These are phyloP conservation scores for Malaclemys terrapin DNA, from an alignment of 2,113 vertebrate species.

Conservation along the genomic window DNA sequence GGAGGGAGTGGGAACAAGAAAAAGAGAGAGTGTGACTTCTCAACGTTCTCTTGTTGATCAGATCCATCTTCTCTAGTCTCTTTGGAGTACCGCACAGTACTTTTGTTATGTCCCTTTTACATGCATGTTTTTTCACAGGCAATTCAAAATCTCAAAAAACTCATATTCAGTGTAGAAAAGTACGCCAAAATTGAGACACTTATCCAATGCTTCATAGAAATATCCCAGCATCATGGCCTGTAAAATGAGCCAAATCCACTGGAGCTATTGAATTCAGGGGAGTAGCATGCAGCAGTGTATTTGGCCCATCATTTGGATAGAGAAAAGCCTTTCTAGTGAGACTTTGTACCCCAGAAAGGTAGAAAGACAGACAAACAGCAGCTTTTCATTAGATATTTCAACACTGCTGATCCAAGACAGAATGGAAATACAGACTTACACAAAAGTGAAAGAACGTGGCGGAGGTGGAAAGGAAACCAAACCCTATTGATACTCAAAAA, in stretches of 20 bases:
- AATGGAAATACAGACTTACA: background rate
- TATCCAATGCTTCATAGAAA: background rate
- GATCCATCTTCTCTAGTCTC: background rate
- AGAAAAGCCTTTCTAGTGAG: background rate
- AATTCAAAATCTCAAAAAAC: background rate
- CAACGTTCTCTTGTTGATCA: background rate
- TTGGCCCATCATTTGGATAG: background rate
- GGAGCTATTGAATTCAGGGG: background rate
- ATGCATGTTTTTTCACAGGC: background rate
- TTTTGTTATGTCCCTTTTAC: background rate
- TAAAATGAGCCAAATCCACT: background rate
- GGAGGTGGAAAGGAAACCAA: background rate
- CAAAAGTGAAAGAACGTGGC: background rate
- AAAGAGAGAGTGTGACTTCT: background rate
- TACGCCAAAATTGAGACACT: background rate
- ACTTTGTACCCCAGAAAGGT: background rate
- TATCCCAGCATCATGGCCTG: background rate
- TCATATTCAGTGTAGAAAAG: background rate
- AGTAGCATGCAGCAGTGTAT: background rate
- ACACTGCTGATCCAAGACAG: background rate
- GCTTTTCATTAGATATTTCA: background rate
- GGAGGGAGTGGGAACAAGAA: background rate
- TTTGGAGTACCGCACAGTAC: background rate
- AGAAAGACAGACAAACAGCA: background rate
- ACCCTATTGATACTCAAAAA: background rate